Conservation (phyloP, 2,113 vertebrate species). For the Thunnus maccoyii region DNA sequence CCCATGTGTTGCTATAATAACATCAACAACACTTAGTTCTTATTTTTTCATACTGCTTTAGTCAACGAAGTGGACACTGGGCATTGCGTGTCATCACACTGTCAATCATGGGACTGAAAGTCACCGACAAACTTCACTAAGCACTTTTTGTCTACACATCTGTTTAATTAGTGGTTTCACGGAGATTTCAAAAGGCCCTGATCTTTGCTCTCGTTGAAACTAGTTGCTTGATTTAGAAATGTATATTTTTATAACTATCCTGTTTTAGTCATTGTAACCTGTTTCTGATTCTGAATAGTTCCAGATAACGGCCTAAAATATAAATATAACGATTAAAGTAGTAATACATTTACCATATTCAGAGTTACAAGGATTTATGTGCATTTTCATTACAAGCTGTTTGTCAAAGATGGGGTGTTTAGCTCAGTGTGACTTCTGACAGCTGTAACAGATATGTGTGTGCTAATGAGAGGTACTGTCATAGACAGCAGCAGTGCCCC, state of each 20-base stretch:
- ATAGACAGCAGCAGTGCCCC: slow-evolving; percentile 15
- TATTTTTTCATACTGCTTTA: slow-evolving; percentile 5
- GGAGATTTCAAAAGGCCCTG: background rate
- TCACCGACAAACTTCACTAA: background rate
- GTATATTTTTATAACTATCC: background rate
- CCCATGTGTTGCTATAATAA: slow-evolving; percentile 48
- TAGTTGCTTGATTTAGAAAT: slow-evolving; percentile 1
- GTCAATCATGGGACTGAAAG: background rate
- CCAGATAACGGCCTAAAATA: background rate
- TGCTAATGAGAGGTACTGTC: slow-evolving; percentile 27
- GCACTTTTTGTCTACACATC: background rate
- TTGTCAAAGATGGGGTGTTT: background rate
- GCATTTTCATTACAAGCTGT: slow-evolving; percentile 27
- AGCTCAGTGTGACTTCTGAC: slow-evolving; percentile 3
- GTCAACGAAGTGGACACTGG: slow-evolving; percentile 8
- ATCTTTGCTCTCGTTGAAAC: background rate
- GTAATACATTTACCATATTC: background rate
- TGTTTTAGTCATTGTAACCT: background rate
- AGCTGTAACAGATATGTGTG: slow-evolving; percentile 34
- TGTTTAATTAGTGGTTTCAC: background rate
- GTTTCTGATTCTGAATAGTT: background rate
- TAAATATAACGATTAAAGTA: slow-evolving; percentile 6
- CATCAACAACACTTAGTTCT: slow-evolving; percentile 43
- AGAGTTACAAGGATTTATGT: background rate
- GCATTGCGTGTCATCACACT: background rate